These are phyloP conservation scores for Philopotamus ludificatus DNA, from an alignment of 1,140 invertebrate genomes.

Conservation along the genomic window DNA sequence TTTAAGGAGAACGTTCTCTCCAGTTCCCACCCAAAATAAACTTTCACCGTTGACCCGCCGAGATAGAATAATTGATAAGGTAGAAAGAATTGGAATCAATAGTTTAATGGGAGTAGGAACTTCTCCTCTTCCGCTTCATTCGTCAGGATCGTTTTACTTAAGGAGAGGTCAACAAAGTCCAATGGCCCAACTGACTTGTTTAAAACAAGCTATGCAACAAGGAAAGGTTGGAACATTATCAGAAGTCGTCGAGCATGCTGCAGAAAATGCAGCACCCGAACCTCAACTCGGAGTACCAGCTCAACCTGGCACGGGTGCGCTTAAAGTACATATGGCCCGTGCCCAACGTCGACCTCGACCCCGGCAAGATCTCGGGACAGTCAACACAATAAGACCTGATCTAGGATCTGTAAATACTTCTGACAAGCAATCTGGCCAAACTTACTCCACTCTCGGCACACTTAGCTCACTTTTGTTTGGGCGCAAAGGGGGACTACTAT, in stretches of 20 bases:
- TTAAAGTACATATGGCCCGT: conserved; percentile 48
- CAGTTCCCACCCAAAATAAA: conserved; percentile 47
- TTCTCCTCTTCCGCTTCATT: conserved; percentile 59
- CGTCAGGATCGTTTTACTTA: conserved; percentile 59
- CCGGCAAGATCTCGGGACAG: conserved; percentile 62
- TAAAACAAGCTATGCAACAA: conserved; percentile 59
- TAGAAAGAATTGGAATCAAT: conserved; percentile 68
- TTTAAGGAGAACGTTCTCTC: conserved; percentile 60
- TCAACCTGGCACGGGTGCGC: conserved; percentile 56
- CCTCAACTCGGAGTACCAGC: conserved; percentile 54
- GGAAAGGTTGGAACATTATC: conserved; percentile 50
- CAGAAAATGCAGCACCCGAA: conserved; percentile 18
- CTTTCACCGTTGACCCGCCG: conserved; percentile 52
- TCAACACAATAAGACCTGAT: conserved; percentile 45
- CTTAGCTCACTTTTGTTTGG: conserved; percentile 79
- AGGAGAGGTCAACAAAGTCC: conserved; percentile 63
- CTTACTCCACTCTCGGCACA: conserved; percentile 68
- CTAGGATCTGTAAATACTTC: conserved; percentile 39
- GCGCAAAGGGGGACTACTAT: conserved; percentile 77
- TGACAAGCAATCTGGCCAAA: conserved; percentile 43
- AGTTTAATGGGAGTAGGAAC: conserved; percentile 63
- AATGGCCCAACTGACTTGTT: conserved; percentile 72
- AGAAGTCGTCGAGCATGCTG: conserved; percentile 43
- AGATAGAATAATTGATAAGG: conserved; percentile 64
- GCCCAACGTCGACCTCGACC: conserved; percentile 47